A percentile compares a stretch with the other conserved stretches of the same genome.
Conservation (phyloP, 2,888 invertebrate genomes). For the Rhodophaea formosa region DNA sequence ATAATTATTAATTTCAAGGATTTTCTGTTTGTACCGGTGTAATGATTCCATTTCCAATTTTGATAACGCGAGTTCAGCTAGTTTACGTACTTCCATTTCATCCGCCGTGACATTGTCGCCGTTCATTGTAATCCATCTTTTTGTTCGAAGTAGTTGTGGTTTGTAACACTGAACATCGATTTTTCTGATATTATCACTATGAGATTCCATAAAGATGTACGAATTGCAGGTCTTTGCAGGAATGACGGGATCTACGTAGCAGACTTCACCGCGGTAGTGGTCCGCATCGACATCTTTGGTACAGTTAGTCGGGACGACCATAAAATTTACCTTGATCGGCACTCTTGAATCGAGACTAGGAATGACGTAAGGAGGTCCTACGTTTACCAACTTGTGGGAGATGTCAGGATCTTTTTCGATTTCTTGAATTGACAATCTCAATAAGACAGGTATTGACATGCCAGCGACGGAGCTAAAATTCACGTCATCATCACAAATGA, state of each 20-base stretch:
- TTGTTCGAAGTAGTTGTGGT: slow-evolving; percentile 31
- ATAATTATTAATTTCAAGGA: slow-evolving; percentile 58
- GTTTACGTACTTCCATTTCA: slow-evolving; percentile 46
- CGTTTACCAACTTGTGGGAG: slow-evolving; percentile 49
- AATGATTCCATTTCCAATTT: slow-evolving; percentile 62
- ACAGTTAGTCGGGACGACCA: slow-evolving; percentile 55
- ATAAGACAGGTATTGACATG: slow-evolving; percentile 42
- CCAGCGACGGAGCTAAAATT: slow-evolving; percentile 54
- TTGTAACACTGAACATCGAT: slow-evolving; percentile 40
- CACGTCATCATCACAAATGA: slow-evolving; percentile 57
- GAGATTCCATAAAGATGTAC: slow-evolving; percentile 47
- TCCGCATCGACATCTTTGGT: slow-evolving; percentile 43
- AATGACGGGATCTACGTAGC: slow-evolving; percentile 41
- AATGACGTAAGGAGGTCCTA: slow-evolving; percentile 54
- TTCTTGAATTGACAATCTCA: slow-evolving; percentile 45
- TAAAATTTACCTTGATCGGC: slow-evolving; percentile 52
- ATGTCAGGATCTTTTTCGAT: slow-evolving; percentile 44
- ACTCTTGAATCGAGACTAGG: slow-evolving; percentile 50
- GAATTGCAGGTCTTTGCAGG: slow-evolving; percentile 49
- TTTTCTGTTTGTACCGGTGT: slow-evolving; percentile 61
- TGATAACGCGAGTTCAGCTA: slow-evolving; percentile 54
- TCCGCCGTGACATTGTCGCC: slow-evolving; percentile 41
- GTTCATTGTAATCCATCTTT: slow-evolving; percentile 41
- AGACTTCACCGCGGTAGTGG: slow-evolving; percentile 36
- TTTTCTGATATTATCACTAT: slow-evolving; percentile 43